phyloP scores from a whole-genome alignment of 2,888 invertebrate genomes.

The Periphyllus acericola region DNA sequence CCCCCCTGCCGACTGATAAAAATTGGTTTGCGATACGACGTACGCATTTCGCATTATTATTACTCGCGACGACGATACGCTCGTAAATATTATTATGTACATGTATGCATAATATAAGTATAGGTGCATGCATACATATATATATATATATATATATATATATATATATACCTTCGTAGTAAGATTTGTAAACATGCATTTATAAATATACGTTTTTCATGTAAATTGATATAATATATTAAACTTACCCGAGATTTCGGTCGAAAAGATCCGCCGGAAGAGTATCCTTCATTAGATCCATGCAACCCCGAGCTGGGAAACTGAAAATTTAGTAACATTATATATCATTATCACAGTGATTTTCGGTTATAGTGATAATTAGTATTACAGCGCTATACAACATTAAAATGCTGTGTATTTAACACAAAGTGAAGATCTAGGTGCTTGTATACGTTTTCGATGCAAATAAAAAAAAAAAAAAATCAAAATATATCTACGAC shows the following conservation, averaged over 20 bases:
- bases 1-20: slow-evolving; percentile 20
- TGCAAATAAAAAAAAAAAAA: not conserved
- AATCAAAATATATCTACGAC: not conserved
- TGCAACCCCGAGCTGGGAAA: slow-evolving; percentile 61
- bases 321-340: slow-evolving; percentile 22
- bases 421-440: not conserved
- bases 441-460: not conserved
- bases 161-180: not conserved
- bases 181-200: not conserved
- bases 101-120: too few relatives aligned
- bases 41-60: not conserved
- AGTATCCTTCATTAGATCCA: slow-evolving; percentile 59
- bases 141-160: too few relatives aligned
- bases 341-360: too few relatives aligned
- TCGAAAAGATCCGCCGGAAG: slow-evolving; percentile 59
- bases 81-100: not conserved
- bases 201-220: too few relatives aligned
- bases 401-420: too few relatives aligned
- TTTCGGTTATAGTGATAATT: too few relatives aligned
- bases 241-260: slow-evolving; percentile 57
- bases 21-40: slow-evolving; percentile 30
- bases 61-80: not conserved
- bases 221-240: not conserved
- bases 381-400: not conserved
- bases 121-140: too few relatives aligned